Conservation (phyloP, 2,113 vertebrate species). For the Progne subis region DNA sequence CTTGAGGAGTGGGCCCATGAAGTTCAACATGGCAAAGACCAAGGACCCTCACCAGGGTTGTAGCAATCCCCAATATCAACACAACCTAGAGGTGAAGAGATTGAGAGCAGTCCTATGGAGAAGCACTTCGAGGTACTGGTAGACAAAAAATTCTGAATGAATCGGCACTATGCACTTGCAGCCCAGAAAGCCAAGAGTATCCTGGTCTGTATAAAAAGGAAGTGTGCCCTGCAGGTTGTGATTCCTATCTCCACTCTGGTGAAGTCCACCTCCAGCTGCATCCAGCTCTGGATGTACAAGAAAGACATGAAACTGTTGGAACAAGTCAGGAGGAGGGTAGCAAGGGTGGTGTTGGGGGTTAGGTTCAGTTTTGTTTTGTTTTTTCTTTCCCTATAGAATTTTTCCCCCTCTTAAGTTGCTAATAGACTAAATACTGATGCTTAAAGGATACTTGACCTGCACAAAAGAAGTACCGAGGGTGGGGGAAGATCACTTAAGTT, state of each 20-base stretch:
- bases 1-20: not conserved
- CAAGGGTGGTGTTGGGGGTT: too few species aligned
- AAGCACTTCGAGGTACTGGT: not conserved
- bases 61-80: not conserved
- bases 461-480: too few species aligned
- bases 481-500: too few species aligned
- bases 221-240: not conserved
- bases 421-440: too few species aligned
- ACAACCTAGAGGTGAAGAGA: not conserved
- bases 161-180: accelerated
- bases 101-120: not conserved
- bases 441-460: too few species aligned
- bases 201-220: not conserved
- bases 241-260: not conserved
- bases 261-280: not conserved
- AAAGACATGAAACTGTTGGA: not conserved
- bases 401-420: too few species aligned
- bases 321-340: not conserved
- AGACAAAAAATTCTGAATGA: not conserved
- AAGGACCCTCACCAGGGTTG: not conserved
- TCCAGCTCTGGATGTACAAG: not conserved
- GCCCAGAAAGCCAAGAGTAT: not conserved
- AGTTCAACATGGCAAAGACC: not conserved
- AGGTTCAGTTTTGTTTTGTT: too few species aligned
- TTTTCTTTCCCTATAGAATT: too few species aligned